Percentiles rank a stretch among this genome's conserved stretches.
phyloP scores from a whole-genome alignment of 2,113 vertebrate species.

The Laticauda laticaudata region DNA sequence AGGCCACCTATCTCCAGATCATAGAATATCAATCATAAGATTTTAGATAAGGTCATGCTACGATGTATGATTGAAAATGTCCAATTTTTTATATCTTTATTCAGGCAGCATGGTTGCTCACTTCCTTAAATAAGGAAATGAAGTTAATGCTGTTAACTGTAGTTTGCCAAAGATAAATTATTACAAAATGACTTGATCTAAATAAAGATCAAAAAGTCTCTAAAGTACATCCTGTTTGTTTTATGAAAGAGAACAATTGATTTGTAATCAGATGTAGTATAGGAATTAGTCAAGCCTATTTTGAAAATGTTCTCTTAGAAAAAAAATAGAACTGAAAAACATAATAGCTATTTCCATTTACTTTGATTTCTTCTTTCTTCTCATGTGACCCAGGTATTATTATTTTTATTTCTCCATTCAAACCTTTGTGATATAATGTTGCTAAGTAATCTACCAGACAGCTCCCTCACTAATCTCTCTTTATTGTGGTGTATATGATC shows the following conservation, averaged over 20 bases:
- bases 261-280: neutral
- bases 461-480: neutral
- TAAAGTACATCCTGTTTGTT: neutral
- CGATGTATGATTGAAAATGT: neutral
- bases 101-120: neutral
- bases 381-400: neutral
- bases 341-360: neutral
- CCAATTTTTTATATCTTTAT: neutral
- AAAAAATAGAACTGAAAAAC: neutral
- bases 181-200: constrained; percentile 2
- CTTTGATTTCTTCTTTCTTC: neutral
- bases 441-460: constrained; percentile 5
- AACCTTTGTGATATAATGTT: neutral
- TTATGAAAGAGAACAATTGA: neutral
- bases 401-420: neutral
- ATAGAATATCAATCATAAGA: neutral
- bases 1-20: neutral
- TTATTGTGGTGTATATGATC: neutral
- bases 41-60: neutral
- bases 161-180: constrained; percentile 8
- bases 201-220: constrained; percentile 4
- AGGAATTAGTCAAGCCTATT: constrained; percentile 2
- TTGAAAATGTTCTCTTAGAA: neutral
- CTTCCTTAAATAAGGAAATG: neutral
- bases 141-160: neutral